Conservation (phyloP, 2,797 vertebrate species). For the Holocentrus rufus region DNA sequence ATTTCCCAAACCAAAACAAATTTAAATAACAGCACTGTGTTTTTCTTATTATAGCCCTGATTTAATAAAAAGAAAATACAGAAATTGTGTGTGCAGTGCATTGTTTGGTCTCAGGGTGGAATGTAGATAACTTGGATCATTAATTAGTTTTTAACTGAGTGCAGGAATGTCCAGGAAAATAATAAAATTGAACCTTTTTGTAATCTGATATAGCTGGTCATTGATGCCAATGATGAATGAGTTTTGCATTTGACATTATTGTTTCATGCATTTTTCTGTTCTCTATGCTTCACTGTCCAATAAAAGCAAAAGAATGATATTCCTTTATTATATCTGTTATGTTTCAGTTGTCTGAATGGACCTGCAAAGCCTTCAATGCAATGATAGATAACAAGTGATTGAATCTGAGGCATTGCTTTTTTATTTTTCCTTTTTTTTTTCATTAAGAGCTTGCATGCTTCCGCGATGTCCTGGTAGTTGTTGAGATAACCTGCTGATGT, state of each 20-base stretch:
- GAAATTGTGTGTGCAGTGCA: not conserved
- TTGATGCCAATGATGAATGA: not conserved
- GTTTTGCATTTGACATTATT: too few relatives aligned
- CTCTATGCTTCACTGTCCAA: not conserved
- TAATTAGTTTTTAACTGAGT: not conserved
- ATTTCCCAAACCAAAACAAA: too few relatives aligned
- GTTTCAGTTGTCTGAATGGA: too few relatives aligned
- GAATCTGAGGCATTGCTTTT: conserved; percentile 29
- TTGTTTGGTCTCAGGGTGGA: not conserved
- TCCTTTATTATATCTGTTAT: not conserved
- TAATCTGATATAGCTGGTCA: not conserved
- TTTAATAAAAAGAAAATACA: not conserved
- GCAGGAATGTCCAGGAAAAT: not conserved
- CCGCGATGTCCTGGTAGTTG: conserved; percentile 46
- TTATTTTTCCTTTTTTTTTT: conserved; percentile 46
- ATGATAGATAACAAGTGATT: conserved; percentile 33
- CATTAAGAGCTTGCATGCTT: conserved; percentile 50
- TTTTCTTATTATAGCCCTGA: not conserved
- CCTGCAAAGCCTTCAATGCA: not conserved
- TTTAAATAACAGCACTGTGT: not conserved
- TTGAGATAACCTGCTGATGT: conserved; percentile 72
- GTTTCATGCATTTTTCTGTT: not conserved
- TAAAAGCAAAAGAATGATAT: conserved; percentile 12
- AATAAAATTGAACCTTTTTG: not conserved
- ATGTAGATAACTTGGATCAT: not conserved